A percentile compares a stretch with the other conserved stretches of the same genome.
These are phyloP conservation scores for Limanda limanda DNA, from an alignment of 2,113 vertebrate genomes.

Conservation along the genomic window DNA sequence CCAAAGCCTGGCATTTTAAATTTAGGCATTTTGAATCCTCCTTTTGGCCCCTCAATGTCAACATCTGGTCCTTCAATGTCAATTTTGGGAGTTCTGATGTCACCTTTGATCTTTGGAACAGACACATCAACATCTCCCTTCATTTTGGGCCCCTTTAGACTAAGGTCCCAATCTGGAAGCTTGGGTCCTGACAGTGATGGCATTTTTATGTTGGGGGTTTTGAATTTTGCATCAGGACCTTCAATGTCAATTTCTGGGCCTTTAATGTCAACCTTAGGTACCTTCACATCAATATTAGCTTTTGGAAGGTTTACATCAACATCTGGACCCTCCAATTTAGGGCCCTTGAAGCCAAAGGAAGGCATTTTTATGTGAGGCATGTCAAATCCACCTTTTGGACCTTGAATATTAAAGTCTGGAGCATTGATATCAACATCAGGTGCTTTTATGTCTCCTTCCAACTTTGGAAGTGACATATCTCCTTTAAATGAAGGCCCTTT, in stretches of 20 bases:
- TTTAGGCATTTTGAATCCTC: constrained; percentile 22
- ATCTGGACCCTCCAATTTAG: neutral
- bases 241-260: neutral
- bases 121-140: constrained; percentile 42
- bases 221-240: neutral
- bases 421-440: constrained; percentile 45
- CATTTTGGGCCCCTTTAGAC: constrained; percentile 6
- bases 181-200: constrained; percentile 18
- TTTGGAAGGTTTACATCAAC: constrained; percentile 8
- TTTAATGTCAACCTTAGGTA: constrained; percentile 16
- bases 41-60: neutral
- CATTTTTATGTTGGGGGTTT: constrained; percentile 21
- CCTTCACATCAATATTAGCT: neutral
- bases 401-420: neutral
- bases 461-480: constrained; percentile 62
- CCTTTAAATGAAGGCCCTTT: constrained; percentile 67
- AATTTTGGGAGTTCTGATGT: neutral
- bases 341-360: neutral
- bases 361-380: constrained; percentile 35
- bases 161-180: constrained; percentile 16
- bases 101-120: constrained; percentile 20
- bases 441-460: constrained; percentile 48
- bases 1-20: constrained; percentile 37
- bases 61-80: too few relatives aligned
- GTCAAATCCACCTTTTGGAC: constrained; percentile 3